These are phyloP conservation scores for Druon quercuslanigerum DNA, from an alignment of 1,140 invertebrate species.

Conservation along the genomic window DNA sequence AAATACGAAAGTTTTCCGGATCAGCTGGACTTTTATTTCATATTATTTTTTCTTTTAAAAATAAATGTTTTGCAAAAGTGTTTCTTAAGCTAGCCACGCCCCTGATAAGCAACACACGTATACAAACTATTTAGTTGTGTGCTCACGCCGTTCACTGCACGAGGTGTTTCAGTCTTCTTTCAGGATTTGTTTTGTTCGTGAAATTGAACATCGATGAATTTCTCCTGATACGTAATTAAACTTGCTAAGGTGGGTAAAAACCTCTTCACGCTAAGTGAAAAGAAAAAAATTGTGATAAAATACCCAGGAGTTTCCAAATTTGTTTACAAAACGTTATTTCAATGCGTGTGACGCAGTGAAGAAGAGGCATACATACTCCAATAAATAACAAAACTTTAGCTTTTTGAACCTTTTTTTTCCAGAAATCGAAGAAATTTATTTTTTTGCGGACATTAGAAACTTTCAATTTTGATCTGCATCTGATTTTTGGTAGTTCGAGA, in stretches of 20 bases:
- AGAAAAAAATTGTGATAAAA: background rate
- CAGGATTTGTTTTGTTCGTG: constrained; percentile 1
- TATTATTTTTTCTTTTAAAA: too few species aligned
- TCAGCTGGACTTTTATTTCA: too few species aligned
- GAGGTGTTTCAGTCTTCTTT: background rate
- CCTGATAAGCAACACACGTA: background rate
- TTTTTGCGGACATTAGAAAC: background rate
- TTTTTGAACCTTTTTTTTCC: background rate
- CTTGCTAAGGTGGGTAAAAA: background rate
- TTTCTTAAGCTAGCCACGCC: background rate
- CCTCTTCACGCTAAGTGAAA: background rate
- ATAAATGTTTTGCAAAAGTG: too few species aligned
- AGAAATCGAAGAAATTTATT: background rate
- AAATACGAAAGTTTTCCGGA: too few species aligned
- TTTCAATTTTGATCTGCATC: background rate
- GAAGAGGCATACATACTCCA: background rate
- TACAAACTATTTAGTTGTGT: background rate
- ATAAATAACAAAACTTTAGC: background rate
- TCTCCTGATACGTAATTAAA: constrained; percentile 28
- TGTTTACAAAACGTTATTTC: background rate
- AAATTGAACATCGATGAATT: constrained; percentile 19
- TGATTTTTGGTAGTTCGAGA: background rate
- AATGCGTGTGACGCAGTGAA: constrained; percentile 1
- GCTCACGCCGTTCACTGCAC: background rate
- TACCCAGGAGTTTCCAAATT: background rate